phyloP scores from a whole-genome alignment of 1,140 invertebrate species.

The Thaumatotibia leucotreta region DNA sequence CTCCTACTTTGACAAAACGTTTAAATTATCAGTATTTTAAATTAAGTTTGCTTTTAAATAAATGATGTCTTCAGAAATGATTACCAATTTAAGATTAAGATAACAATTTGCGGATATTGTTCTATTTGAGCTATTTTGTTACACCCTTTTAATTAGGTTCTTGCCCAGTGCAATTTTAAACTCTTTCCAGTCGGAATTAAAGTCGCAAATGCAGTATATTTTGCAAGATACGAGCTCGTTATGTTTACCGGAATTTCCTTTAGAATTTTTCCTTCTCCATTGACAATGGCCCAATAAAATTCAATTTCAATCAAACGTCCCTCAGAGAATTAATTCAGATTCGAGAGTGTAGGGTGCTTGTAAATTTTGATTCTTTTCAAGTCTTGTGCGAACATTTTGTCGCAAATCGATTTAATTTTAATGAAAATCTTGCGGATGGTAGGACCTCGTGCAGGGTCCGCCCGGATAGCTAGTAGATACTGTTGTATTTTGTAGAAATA shows the following conservation, averaged over 20 bases:
- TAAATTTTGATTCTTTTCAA: not conserved
- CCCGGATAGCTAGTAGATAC: too few relatives aligned
- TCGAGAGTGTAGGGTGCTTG: not conserved
- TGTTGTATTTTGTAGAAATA: too few relatives aligned
- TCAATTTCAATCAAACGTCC: constrained; percentile 32
- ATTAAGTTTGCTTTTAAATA: too few relatives aligned
- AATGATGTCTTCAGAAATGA: not conserved
- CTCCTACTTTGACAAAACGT: too few relatives aligned
- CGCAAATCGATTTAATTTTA: not conserved
- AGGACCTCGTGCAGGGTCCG: too few relatives aligned
- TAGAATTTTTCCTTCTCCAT: constrained; percentile 25
- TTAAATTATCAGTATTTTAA: too few relatives aligned
- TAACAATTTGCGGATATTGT: not conserved
- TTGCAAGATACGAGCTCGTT: not conserved
- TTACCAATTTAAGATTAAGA: not conserved
- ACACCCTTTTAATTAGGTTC: not conserved
- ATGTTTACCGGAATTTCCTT: not conserved
- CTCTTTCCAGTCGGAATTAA: not conserved
- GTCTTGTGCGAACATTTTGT: not conserved
- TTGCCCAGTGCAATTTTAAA: not conserved
- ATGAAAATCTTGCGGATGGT: too few relatives aligned
- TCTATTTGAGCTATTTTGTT: too few relatives aligned
- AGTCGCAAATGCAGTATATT: not conserved
- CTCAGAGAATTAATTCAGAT: constrained; percentile 29
- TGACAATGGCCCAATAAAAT: constrained; percentile 50